Conservation (phyloP, 2,888 invertebrate genomes). For the Hydriomena furcata region DNA sequence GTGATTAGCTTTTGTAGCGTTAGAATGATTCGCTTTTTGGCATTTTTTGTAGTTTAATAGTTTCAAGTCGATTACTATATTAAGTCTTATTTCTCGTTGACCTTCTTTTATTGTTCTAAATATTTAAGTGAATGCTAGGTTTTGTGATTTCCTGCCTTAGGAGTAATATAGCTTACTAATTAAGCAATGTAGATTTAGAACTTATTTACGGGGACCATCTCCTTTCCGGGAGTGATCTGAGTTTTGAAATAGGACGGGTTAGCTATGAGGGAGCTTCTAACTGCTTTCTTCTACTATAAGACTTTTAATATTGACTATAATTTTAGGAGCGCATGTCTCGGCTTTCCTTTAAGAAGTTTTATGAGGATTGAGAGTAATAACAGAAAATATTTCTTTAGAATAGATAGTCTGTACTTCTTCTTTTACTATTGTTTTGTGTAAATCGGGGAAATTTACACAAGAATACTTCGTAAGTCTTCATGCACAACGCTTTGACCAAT, state of each 20-base stretch:
- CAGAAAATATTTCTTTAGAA: slow-evolving; percentile 49
- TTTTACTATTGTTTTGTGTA: slow-evolving; percentile 59
- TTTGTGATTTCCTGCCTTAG: slow-evolving; percentile 72
- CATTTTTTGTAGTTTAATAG: slow-evolving; percentile 68
- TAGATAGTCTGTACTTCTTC: slow-evolving; percentile 48
- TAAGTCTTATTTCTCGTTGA: slow-evolving; percentile 53
- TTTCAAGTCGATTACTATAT: slow-evolving; percentile 62
- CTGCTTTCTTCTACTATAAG: slow-evolving; percentile 66
- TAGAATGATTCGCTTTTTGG: slow-evolving; percentile 70
- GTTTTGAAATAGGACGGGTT: slow-evolving; percentile 54
- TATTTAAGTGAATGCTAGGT: slow-evolving; percentile 64
- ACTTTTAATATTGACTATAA: slow-evolving; percentile 66
- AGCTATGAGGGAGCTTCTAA: slow-evolving; percentile 58
- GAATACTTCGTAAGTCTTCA: slow-evolving; percentile 53
- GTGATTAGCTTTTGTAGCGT: slow-evolving; percentile 76
- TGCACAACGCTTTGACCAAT: slow-evolving; percentile 74
- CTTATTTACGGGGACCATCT: slow-evolving; percentile 78
- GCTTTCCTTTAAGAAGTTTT: slow-evolving; percentile 57
- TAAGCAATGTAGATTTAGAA: slow-evolving; percentile 62
- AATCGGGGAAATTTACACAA: slow-evolving; percentile 81
- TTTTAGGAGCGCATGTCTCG: slow-evolving; percentile 47
- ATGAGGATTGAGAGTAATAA: slow-evolving; percentile 68
- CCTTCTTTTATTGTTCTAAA: slow-evolving; percentile 54
- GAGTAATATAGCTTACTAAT: slow-evolving; percentile 57
- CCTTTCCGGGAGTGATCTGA: slow-evolving; percentile 68